These are phyloP conservation scores for Craterocephalus amniculus DNA, from an alignment of 2,797 vertebrate species.

Conservation along the genomic window DNA sequence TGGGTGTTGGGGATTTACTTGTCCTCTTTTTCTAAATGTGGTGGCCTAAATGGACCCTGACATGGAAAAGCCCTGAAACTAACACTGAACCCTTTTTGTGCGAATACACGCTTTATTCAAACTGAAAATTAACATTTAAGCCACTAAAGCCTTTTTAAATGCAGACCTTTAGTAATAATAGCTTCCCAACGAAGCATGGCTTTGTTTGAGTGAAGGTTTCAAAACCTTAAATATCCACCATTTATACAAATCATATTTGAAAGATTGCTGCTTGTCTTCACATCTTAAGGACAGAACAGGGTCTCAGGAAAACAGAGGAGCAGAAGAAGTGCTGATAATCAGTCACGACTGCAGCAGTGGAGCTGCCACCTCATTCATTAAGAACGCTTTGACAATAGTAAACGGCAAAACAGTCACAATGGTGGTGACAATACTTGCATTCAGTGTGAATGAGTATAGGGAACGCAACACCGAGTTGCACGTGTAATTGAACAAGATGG, in stretches of 20 bases:
- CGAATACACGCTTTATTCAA: too few relatives aligned
- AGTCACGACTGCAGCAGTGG: conserved; percentile 52
- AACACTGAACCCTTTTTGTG: neutral
- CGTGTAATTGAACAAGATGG: conserved; percentile 77
- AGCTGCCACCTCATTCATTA: conserved; percentile 36
- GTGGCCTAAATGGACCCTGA: too few relatives aligned
- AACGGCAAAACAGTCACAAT: conserved; percentile 44
- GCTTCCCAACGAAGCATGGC: neutral
- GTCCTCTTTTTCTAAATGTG: too few relatives aligned
- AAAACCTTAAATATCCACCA: neutral
- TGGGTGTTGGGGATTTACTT: too few relatives aligned
- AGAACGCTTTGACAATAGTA: conserved; percentile 13
- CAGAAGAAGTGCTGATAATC: conserved; percentile 17
- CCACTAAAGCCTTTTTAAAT: neutral
- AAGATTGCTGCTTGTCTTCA: conserved; percentile 2
- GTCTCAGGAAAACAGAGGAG: conserved; percentile 12
- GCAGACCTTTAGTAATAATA: neutral
- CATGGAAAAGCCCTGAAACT: too few relatives aligned
- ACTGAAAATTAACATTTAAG: too few relatives aligned
- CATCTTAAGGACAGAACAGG: neutral
- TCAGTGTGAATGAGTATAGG: conserved; percentile 53
- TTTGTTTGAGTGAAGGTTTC: neutral
- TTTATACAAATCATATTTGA: neutral
- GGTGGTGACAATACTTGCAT: conserved; percentile 49
- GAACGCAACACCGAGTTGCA: conserved; percentile 59